A percentile compares a stretch with the other conserved stretches of the same genome.
Evolutionary conservation across 2,113 vertebrate genomes (phyloP).

Genomic region (Cyprinus carpio): DNA sequence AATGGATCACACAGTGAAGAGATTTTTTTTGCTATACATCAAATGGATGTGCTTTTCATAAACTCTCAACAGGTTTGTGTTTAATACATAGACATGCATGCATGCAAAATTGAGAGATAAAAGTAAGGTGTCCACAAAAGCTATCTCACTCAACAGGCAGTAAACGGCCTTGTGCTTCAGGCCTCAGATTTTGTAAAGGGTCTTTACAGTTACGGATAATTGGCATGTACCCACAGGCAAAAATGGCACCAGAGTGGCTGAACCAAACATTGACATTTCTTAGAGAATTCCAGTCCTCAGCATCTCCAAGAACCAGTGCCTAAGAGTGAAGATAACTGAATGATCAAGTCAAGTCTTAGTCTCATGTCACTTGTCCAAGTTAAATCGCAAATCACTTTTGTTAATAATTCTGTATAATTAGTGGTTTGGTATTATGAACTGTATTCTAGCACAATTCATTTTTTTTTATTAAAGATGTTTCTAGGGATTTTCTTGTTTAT

Average conservation of each 20-base stretch:
- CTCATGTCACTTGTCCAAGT: not conserved
- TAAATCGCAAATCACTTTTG: not conserved
- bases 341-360: not conserved
- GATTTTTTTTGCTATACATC: not conserved
- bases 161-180: not conserved
- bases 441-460: not conserved
- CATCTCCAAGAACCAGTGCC: not conserved
- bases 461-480: not conserved
- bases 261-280: not conserved
- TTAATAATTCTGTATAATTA: not conserved
- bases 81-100: not conserved
- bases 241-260: not conserved
- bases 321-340: not conserved
- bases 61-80: conserved; percentile 14
- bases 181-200: not conserved
- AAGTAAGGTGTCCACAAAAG: not conserved
- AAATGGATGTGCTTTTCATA: not conserved
- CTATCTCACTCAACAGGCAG: not conserved
- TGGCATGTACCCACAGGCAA: not conserved
- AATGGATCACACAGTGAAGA: conserved; percentile 24
- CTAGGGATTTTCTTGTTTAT: not conserved
- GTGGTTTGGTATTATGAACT: not conserved
- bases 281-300: not conserved
- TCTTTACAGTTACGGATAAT: not conserved
- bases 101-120: not conserved